A percentile compares a stretch with the other conserved stretches of the same genome.
These are phyloP conservation scores for Isoperla grammatica DNA, from an alignment of 2,888 invertebrate species.

Conservation along the genomic window DNA sequence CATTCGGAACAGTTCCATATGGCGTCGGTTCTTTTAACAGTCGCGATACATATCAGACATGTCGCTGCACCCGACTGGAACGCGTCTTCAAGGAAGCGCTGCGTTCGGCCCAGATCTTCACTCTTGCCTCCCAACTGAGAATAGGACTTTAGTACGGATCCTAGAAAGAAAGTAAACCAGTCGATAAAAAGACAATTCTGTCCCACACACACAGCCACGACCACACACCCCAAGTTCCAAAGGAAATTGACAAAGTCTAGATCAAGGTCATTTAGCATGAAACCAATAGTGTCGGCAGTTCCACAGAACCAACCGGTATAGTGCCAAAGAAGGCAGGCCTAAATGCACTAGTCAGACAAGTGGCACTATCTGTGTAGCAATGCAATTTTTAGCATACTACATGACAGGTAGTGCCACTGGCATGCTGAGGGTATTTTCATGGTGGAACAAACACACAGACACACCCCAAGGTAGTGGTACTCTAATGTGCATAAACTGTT, in stretches of 20 bases:
- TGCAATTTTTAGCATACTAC: too few species aligned
- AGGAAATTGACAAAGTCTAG: too few species aligned
- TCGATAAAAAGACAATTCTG: not conserved
- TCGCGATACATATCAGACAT: slow-evolving; percentile 87
- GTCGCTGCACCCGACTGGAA: slow-evolving; percentile 74
- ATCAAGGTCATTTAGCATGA: too few species aligned
- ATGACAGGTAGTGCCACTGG: too few species aligned
- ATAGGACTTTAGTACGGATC: slow-evolving; percentile 49
- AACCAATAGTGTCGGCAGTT: not conserved
- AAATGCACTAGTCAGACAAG: too few species aligned
- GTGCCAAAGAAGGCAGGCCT: too few species aligned
- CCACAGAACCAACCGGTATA: too few species aligned
- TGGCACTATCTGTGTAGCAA: too few species aligned
- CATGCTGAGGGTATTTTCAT: too few species aligned
- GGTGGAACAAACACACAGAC: too few species aligned
- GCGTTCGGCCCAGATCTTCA: slow-evolving; percentile 53
- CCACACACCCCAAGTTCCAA: not conserved
- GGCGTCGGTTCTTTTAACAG: slow-evolving; percentile 72
- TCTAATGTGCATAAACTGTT: too few species aligned
- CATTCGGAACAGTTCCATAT: slow-evolving; percentile 87
- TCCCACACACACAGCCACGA: not conserved
- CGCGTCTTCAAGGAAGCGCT: slow-evolving; percentile 69
- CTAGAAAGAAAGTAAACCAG: slow-evolving; percentile 37
- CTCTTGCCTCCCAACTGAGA: slow-evolving; percentile 41
- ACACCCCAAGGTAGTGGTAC: too few species aligned